Base-by-base conservation (phyloP, 2,888 invertebrate species). In the Griposia aprilina region DNA sequence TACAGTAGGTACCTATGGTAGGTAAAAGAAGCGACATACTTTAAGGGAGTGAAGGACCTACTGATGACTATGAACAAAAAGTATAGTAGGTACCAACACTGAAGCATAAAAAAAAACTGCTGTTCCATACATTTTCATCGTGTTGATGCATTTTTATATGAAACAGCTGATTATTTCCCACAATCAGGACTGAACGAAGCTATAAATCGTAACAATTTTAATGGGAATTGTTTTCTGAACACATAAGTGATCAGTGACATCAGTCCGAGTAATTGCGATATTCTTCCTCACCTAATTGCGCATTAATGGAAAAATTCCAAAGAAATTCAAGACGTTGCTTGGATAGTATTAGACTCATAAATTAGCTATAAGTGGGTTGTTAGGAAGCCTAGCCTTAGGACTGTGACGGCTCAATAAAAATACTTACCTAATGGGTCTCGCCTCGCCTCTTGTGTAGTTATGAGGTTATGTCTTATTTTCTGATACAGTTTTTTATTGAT, bases 351-450 rank as follows among this genome's bases (percentile, higher is more conserved):
- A 80, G 78, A 70, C 76, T 82, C 84, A 70, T 89, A 89, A 89
- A 88, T 88, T 74, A 78, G 55, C 77, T 78, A 63, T 84, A 86
- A 89, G 81, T 86, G 84, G 80, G 59, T 76, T 78, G 75, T 76
- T 68, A 80, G 76, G 69, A 73, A 15, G 82, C 65, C 75, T 82
- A 57, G 81, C 82, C 80, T 69, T 82, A 82, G 67, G 59, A 69
- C 50, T 76, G 59, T 74, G 77, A 71, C 69, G 62, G 48, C 26
- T 87, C 75, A 68, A 69, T 89, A 87, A 81, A 85, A 82, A 78
- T 67, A 76, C 41, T 41, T 57, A 52, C 36, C 57, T 80, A 80
- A 84, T 76, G 36, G 65, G 30, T 30, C 60, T 72, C 36, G 63
- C 57, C 55, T 26, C 52, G 41, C 57, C 72, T 66, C 52, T 65